Evolutionary conservation across 2,113 vertebrate genomes (phyloP), one percentile per base, ranked within the genome.

Genomic region (Ia io): DNA sequence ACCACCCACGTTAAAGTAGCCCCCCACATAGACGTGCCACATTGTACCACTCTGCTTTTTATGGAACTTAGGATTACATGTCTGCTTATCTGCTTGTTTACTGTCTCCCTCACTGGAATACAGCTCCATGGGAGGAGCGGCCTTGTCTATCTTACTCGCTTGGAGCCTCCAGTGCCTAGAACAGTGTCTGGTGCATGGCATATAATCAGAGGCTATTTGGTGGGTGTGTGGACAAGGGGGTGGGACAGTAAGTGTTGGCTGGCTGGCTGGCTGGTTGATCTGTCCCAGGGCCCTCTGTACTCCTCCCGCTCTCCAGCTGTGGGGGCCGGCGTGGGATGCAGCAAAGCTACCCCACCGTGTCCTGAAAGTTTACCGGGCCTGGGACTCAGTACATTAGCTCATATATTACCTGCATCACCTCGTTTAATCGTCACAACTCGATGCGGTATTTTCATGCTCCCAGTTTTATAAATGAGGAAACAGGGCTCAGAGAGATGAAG

Each of bases 41-140:
- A 1, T 59, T 20, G 4, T 3, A 1, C 40, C 3, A 4, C 47
- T 63, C 71, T n/a, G 61, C 63, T 59, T 74, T 56, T 47, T 4
- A 17, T 0, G 23, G 71, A 40, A 28, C 63, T 53, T 17, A 1
- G 5, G 12, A 17, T 40, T 56, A 30, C 14, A 2, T 0, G 30
- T 18, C 76, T 83, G 49, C 22, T 11, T 40, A 14, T 3, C 7
- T 35, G 47, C 5, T 42, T 3, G 30, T 14, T 85, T 6, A 9
- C 10, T 1, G 0, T 35, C 37, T 35, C 56, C 23, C 70, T 32
- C 35, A 0, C 74, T 18, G 28, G 32, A 95, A 77, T 71, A 76
- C 87, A 97, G 91, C 92, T 95, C 92, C 65, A 51, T 0, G 35
- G 47, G 30, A 63, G 61, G 35, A 2, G 17, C 12, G n/a, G 69